Base-by-base conservation (phyloP, 2,888 invertebrate species). In the Melinaea menophilus region DNA sequence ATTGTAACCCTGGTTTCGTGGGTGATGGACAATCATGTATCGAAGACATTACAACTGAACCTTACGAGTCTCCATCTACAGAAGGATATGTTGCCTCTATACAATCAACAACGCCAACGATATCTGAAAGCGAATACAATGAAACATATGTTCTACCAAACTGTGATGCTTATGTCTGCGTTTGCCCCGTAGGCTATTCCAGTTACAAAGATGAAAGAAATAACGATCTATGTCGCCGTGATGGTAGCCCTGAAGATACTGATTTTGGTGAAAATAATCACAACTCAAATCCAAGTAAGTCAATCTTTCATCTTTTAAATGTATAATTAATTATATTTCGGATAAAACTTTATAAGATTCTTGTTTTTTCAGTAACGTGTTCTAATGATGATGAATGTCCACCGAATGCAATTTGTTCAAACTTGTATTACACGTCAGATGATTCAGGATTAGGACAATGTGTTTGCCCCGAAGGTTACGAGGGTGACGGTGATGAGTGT, bases 401-500 rank as follows among this genome's bases (percentile, higher is more conserved):
- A 74, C 92, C 93, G 13, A 94, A 96, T 79, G 98, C 97, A 4
- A 92, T 94, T 59, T 98, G 98, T 79, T 88, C 93, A 61, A 93
- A 91, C 55, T 85, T 75, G 34, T 67, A 72, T 34, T 73, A 78
- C 22, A 81, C 91, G 37, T 88, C 90, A 2, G 87, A 92, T 60
- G 70, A 73, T 61, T 71, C 74, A 63, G 71, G 73, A 7, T 48
- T 70, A 56, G 84, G 87, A 1, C 85, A 84, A 61, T 98, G 98
- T 78, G 92, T 93, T 55, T 98, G 98, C 78, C 95, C 94, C 64
- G 92, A 93, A n/a, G 97, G 96, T 3, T 98, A 93, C 84, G 93
- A 94, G 76, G 98, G 98, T 33, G 96, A 98, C 80, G 97, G 97
- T 7, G 93, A 92, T 67, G 92, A 92, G 71, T 98, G 97, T 78